These are phyloP conservation scores for Entomobrya multifasciata DNA, from an alignment of 2,888 invertebrate species.

Conservation along the genomic window DNA sequence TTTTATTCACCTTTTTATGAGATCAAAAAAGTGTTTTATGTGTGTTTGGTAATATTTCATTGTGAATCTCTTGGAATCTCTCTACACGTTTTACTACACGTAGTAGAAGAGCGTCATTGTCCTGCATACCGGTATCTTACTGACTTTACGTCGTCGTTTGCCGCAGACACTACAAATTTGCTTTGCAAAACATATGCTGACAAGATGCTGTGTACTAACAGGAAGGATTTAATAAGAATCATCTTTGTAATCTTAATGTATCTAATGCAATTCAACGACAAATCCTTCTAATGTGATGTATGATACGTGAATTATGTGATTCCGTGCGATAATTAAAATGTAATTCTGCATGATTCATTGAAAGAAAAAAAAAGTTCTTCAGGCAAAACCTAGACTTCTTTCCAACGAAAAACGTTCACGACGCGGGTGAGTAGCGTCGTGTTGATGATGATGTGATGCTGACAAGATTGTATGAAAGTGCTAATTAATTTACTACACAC, in stretches of 20 bases:
- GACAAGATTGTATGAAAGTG: conserved; percentile 50
- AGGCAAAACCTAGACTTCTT: background rate
- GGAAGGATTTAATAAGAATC: conserved; percentile 19
- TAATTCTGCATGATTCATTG: conserved; percentile 69
- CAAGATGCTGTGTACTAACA: conserved; percentile 47
- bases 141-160: background rate
- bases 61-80: too few species aligned
- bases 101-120: background rate
- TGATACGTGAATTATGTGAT: conserved; percentile 65
- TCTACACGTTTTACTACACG: background rate
- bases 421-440: background rate
- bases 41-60: conserved; percentile 21
- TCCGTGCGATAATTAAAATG: conserved; percentile 64
- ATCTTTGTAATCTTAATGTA: conserved; percentile 47
- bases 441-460: background rate
- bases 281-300: conserved; percentile 57
- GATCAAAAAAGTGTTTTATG: conserved; percentile 24
- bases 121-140: background rate
- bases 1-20: conserved; percentile 31
- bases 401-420: background rate
- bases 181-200: conserved; percentile 40
- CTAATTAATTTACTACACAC: conserved; percentile 62
- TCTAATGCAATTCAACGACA: conserved; percentile 56
- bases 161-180: background rate
- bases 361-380: conserved; percentile 6